Percentiles rank a stretch among this genome's conserved stretches.
phyloP scores from a whole-genome alignment of 92 coral and sea anemone genomes.

The Phenganax stokvisi region DNA sequence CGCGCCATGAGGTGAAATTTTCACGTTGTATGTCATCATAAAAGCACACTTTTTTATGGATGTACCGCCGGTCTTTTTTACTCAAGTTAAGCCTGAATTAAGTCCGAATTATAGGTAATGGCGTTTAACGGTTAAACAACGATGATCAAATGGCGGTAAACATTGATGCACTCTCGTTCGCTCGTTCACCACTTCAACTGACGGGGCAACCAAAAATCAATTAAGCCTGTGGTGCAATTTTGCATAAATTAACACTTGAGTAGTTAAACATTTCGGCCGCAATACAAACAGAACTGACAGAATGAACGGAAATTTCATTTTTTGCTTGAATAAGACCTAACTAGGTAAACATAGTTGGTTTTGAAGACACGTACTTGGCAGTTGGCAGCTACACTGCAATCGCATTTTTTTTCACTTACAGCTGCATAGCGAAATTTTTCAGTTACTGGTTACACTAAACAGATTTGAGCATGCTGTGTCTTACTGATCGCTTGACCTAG shows the following conservation, averaged over 20 bases:
- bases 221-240: constrained; percentile 4
- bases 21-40: neutral
- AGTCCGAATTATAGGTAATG: neutral
- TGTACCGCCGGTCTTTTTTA: neutral
- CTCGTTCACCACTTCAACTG: constrained; percentile 14
- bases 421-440: neutral
- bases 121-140: neutral
- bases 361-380: neutral
- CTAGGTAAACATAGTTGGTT: neutral
- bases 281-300: constrained; percentile 19
- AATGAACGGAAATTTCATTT: constrained; percentile 34
- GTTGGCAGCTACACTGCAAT: neutral
- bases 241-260: constrained; percentile 29
- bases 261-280: constrained; percentile 10
- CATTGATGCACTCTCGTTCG: neutral
- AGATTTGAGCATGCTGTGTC: too few relatives aligned
- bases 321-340: constrained; percentile 33
- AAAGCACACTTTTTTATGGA: neutral
- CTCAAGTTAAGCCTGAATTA: constrained; percentile 10
- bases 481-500: too few relatives aligned
- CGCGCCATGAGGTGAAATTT: constrained; percentile 1
- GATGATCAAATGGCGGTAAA: neutral
- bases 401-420: neutral
- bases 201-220: constrained; percentile 28
- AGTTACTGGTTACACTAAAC: neutral